A percentile compares a stretch with the other conserved stretches of the same genome.
These are phyloP conservation scores for Heliconius eleuchia DNA, from an alignment of 1,140 invertebrate genomes.

Conservation along the genomic window DNA sequence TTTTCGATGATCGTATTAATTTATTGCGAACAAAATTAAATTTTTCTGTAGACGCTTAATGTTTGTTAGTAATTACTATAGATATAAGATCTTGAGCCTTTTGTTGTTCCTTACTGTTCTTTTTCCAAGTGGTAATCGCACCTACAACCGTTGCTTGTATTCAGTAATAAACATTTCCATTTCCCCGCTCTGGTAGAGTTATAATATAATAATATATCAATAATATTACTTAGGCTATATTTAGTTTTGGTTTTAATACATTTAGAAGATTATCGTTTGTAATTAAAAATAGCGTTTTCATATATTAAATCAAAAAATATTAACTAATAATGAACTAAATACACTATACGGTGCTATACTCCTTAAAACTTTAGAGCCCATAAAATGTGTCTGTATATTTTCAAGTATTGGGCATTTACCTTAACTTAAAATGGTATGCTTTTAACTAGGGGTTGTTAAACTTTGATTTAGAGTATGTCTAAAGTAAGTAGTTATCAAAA, in stretches of 20 bases:
- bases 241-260: too few species aligned
- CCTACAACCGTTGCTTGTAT: too few species aligned
- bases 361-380: conserved; percentile 10
- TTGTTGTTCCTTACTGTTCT: too few species aligned
- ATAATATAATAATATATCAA: too few species aligned
- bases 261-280: too few species aligned
- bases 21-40: conserved; percentile 31
- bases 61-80: background rate
- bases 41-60: conserved; percentile 13
- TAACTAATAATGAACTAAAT: background rate
- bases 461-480: background rate
- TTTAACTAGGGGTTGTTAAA: background rate
- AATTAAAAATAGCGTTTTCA: too few species aligned
- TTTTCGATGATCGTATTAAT: conserved; percentile 35
- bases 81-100: background rate
- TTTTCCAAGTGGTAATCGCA: too few species aligned
- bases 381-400: conserved; percentile 9
- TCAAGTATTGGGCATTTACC: conserved; percentile 5
- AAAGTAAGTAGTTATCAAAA: conserved; percentile 5
- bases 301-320: too few species aligned
- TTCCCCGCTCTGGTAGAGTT: background rate
- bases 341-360: background rate
- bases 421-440: background rate
- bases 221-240: too few species aligned
- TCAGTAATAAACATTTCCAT: too few species aligned